These are phyloP conservation scores for Phymorhynchus buccinoides DNA, from an alignment of 1,140 invertebrate genomes.

Conservation along the genomic window DNA sequence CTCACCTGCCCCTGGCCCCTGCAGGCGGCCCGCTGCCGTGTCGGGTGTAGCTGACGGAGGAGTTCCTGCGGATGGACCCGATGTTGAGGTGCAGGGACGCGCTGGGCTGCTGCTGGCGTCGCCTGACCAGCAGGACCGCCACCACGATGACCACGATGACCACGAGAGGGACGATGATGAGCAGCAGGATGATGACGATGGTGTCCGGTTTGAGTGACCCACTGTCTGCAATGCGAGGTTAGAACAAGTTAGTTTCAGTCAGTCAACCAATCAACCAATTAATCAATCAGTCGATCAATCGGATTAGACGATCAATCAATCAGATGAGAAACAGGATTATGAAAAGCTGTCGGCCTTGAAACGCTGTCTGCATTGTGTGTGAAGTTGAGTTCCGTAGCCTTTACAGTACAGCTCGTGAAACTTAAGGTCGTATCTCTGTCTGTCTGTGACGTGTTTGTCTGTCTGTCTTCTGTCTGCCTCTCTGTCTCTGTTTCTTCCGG, in stretches of 20 bases:
- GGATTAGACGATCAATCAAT: too few species aligned
- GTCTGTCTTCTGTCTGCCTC: too few species aligned
- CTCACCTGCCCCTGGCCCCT: conserved; percentile 2
- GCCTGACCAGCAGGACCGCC: neutral
- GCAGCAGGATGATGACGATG: neutral
- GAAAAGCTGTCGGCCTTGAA: too few species aligned
- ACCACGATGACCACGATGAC: neutral
- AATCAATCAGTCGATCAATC: neutral
- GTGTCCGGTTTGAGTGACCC: neutral
- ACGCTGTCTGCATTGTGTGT: too few species aligned
- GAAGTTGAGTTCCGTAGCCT: too few species aligned
- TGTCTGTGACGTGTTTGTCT: too few species aligned
- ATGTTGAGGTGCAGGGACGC: conserved; percentile 28
- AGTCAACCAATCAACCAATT: neutral
- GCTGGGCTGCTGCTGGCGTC: neutral
- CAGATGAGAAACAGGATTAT: too few species aligned
- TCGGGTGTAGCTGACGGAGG: conserved; percentile 23
- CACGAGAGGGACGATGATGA: conserved; percentile 5
- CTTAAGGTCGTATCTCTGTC: too few species aligned
- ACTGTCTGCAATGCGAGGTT: neutral
- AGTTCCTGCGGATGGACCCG: conserved; percentile 1
- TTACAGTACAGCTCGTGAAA: too few species aligned
- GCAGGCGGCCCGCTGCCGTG: conserved; percentile 8
- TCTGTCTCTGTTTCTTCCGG: too few species aligned
- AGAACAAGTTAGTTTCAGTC: too few species aligned